Evolutionary conservation across 1,140 invertebrate species (phyloP).

Genomic region (Ooceraea biroi): DNA sequence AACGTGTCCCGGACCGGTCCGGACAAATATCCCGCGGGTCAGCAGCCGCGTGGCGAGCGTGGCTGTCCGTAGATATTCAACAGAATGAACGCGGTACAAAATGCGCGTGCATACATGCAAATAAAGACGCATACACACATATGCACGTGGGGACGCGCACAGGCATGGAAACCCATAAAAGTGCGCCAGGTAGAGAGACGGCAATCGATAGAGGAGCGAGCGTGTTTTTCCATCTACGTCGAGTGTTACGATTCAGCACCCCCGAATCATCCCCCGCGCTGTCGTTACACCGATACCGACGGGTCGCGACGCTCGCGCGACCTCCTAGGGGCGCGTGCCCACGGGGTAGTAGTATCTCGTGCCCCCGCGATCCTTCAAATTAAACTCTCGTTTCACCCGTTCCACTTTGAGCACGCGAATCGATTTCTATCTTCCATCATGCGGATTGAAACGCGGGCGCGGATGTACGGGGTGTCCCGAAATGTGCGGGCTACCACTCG

Average conservation of each 20-base stretch:
- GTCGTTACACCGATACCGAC: not conserved
- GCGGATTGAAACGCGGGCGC: constrained; percentile 26
- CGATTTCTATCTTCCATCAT: constrained; percentile 23
- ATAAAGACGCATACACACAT: not conserved
- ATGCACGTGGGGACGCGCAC: not conserved
- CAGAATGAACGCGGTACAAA: constrained; percentile 33
- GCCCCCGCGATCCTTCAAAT: constrained; percentile 25
- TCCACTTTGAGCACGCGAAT: constrained; percentile 36
- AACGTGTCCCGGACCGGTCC: constrained; percentile 41
- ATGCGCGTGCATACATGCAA: not conserved
- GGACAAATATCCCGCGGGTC: constrained; percentile 56
- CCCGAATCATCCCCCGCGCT: not conserved
- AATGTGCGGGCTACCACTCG: too few relatives aligned
- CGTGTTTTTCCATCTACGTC: constrained; percentile 29
- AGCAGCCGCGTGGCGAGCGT: constrained; percentile 43
- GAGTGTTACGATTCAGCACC: not conserved
- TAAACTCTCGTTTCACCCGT: constrained; percentile 7
- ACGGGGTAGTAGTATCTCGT: too few relatives aligned
- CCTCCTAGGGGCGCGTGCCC: too few relatives aligned
- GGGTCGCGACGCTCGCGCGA: constrained; percentile 12
- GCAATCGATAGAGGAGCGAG: constrained; percentile 36
- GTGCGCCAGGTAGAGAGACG: constrained; percentile 8
- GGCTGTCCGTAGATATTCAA: constrained; percentile 44
- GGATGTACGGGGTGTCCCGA: constrained; percentile 25
- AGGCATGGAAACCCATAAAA: constrained; percentile 18